These are phyloP conservation scores for Micrasema minimum DNA, from an alignment of 1,140 invertebrate species.

Conservation along the genomic window DNA sequence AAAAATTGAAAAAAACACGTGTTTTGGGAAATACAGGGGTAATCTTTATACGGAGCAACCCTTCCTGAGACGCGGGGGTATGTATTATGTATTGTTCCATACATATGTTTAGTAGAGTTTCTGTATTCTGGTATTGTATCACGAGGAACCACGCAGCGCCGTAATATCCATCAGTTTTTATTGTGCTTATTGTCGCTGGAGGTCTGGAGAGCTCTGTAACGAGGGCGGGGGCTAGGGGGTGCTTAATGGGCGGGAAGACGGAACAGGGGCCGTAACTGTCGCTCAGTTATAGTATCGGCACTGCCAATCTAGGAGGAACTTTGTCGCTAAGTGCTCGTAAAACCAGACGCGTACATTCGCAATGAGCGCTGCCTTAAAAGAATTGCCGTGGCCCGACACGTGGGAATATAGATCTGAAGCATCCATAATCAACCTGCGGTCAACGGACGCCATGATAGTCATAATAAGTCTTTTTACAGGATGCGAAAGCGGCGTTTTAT, in stretches of 20 bases:
- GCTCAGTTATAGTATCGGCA: conserved; percentile 47
- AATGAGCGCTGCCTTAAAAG: conserved; percentile 35
- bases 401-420: no score
- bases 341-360: conserved; percentile 36
- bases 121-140: conserved; percentile 19
- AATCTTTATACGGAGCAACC: no score
- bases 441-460: no score
- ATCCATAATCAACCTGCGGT: no score
- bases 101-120: no score
- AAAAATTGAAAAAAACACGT: no score
- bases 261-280: conserved; percentile 26
- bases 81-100: no score
- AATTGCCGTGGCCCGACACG: conserved; percentile 22
- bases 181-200: conserved; percentile 38
- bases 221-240: conserved; percentile 19
- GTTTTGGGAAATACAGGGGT: no score
- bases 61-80: no score
- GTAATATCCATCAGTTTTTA: conserved; percentile 52
- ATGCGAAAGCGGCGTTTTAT: no score
- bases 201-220: conserved; percentile 9
- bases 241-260: conserved; percentile 32
- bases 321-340: conserved; percentile 49
- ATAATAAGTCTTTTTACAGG: no score
- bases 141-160: conserved; percentile 37
- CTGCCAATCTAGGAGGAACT: conserved; percentile 44